A percentile compares a stretch with the other conserved stretches of the same genome.
These are phyloP conservation scores for Zele albiditarsus DNA, from an alignment of 2,888 invertebrate genomes.

Conservation along the genomic window DNA sequence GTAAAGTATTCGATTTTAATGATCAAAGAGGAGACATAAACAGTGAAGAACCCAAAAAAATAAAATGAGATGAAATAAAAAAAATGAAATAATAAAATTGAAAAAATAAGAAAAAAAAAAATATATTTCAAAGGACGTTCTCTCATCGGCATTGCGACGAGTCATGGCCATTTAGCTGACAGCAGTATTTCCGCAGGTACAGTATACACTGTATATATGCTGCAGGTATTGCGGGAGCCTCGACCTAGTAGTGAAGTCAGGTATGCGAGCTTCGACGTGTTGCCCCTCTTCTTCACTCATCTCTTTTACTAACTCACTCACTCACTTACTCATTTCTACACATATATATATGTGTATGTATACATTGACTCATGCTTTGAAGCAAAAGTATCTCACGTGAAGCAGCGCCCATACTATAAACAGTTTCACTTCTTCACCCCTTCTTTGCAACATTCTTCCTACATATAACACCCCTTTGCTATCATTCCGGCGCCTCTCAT, in stretches of 20 bases:
- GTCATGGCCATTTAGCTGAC: constrained; percentile 31
- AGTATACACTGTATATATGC: constrained; percentile 41
- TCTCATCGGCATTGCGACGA: constrained; percentile 34
- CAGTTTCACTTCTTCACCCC: neutral
- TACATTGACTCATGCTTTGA: constrained; percentile 29
- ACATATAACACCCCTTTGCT: neutral
- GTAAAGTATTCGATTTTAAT: too few relatives aligned
- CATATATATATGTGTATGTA: neutral
- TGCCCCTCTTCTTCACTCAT: neutral
- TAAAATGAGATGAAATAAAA: neutral
- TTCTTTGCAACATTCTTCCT: neutral
- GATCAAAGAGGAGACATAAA: too few relatives aligned
- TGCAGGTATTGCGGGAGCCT: constrained; percentile 38
- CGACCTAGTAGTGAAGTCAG: constrained; percentile 54
- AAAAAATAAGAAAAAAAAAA: constrained; percentile 6
- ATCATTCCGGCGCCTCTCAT: neutral
- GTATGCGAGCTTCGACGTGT: constrained; percentile 45
- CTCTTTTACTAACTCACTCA: constrained; percentile 23
- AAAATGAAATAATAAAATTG: constrained; percentile 9
- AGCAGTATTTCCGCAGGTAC: constrained; percentile 40
- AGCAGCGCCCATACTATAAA: neutral
- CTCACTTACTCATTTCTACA: constrained; percentile 18
- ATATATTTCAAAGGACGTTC: neutral
- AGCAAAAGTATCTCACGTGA: constrained; percentile 40
- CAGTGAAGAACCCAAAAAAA: neutral